These are phyloP conservation scores for Bradypodion ventrale DNA, from an alignment of 2,797 vertebrate species.

Conservation along the genomic window DNA sequence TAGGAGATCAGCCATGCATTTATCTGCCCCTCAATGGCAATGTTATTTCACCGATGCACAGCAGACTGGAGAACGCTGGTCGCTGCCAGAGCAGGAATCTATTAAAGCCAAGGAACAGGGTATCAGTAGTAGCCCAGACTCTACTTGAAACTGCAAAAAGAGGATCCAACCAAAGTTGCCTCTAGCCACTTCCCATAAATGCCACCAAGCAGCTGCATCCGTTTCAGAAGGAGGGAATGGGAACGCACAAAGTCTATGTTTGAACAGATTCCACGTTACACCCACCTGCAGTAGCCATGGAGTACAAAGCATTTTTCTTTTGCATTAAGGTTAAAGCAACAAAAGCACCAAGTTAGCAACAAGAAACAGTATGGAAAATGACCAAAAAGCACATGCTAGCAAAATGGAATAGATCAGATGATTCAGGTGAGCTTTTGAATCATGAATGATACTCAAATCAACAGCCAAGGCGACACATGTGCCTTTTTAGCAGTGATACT, in stretches of 20 bases:
- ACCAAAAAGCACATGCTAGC: conserved; percentile 54
- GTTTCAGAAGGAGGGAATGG: conserved; percentile 19
- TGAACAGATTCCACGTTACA: conserved; percentile 16
- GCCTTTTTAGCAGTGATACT: neutral
- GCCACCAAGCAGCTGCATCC: neutral
- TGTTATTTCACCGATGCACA: conserved; percentile 90
- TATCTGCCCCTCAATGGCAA: conserved; percentile 81
- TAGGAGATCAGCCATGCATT: conserved; percentile 83
- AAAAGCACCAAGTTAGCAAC: conserved; percentile 51
- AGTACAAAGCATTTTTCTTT: conserved; percentile 41
- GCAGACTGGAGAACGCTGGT: conserved; percentile 88
- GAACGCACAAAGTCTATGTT: conserved; percentile 11
- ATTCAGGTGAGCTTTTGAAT: conserved; percentile 19
- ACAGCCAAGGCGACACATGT: conserved; percentile 17
- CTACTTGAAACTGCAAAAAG: conserved; percentile 23
- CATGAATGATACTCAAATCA: neutral
- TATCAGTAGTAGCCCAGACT: conserved; percentile 61
- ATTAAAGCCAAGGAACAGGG: conserved; percentile 79
- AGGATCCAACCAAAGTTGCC: neutral
- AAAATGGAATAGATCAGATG: conserved; percentile 55
- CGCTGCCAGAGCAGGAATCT: conserved; percentile 93
- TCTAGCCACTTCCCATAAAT: conserved; percentile 4
- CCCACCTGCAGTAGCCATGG: conserved; percentile 35
- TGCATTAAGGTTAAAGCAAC: conserved; percentile 40
- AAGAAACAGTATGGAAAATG: conserved; percentile 48